Evolutionary conservation across 2,888 invertebrate genomes (phyloP), one percentile per base, ranked within the genome.

Genomic region (Rhabditoides inermis): DNA sequence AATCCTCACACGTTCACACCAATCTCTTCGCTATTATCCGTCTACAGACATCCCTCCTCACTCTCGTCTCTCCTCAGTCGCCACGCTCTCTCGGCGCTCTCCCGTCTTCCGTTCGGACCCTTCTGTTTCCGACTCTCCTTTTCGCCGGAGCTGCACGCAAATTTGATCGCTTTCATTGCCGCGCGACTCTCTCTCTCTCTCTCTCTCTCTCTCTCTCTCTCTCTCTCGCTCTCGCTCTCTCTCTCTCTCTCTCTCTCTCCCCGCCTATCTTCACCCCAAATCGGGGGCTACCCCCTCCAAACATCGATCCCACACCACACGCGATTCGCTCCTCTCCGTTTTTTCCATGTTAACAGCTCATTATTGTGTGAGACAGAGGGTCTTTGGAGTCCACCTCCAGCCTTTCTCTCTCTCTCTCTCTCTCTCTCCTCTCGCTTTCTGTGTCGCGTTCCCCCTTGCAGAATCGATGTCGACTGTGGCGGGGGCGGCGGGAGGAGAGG

Each of bases 401-500:
- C n/a, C n/a, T n/a, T n/a, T n/a, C n/a, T n/a, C n/a, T n/a, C n/a
- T n/a, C n/a, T n/a, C 30, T 40, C 28, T 30, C 12, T 45, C 51
- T 52, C 44, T 45, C 45, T 51, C 48, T 51, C 45, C 25, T 25
- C 40, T 30, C 41, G 20, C 45, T 40, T 56, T 49, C 49, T 39
- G 23, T 47, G 27, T 41, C 41, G n/a, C 32, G 39, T 45, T 39
- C 39, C 12, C 15, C 7, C 23, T 15, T 35, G 32, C n/a, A n/a
- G n/a, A n/a, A n/a, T n/a, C n/a, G n/a, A n/a, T n/a, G n/a, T n/a
- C n/a, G n/a, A n/a, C n/a, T n/a, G n/a, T n/a, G n/a, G n/a, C n/a
- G n/a, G n/a, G n/a, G n/a, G n/a, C n/a, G n/a, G n/a, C n/a, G n/a
- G n/a, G n/a, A n/a, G n/a, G n/a, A n/a, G n/a, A n/a, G n/a, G n/a